A percentile compares a stretch with the other conserved stretches of the same genome.
These are phyloP conservation scores for Dilophus febrilis DNA, from an alignment of 2,888 invertebrate species.

Conservation along the genomic window DNA sequence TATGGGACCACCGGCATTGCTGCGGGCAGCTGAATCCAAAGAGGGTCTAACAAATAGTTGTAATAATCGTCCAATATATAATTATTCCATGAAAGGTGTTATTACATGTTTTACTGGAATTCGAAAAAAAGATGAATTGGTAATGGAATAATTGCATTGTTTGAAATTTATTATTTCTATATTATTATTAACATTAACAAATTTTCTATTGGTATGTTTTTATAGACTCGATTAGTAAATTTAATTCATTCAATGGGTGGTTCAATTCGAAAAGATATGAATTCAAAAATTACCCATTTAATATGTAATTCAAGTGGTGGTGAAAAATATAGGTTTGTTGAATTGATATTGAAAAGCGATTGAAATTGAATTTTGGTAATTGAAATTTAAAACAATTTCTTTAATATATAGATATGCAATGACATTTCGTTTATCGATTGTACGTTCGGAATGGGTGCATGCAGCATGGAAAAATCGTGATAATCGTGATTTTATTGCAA, in stretches of 20 bases:
- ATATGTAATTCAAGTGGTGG: conserved; percentile 80
- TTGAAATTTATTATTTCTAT: neutral
- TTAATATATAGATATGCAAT: conserved; percentile 51
- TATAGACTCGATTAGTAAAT: conserved; percentile 67
- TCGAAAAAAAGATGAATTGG: conserved; percentile 75
- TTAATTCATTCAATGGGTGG: conserved; percentile 95
- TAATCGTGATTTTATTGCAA: conserved; percentile 50
- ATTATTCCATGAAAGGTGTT: conserved; percentile 72
- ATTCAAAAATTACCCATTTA: conserved; percentile 77
- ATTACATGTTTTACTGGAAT: conserved; percentile 88
- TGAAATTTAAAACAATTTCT: neutral
- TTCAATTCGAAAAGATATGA: conserved; percentile 81
- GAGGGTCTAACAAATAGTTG: conserved; percentile 49
- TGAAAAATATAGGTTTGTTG: conserved; percentile 72
- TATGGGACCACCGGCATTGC: conserved; percentile 63
- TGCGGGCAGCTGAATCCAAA: conserved; percentile 51
- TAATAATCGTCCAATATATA: conserved; percentile 60
- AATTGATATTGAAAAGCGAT: too few species aligned
- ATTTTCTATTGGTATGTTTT: conserved; percentile 14
- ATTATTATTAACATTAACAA: conserved; percentile 9
- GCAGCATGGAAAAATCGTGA: conserved; percentile 70
- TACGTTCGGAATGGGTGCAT: conserved; percentile 76
- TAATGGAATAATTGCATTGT: conserved; percentile 23
- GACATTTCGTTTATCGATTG: conserved; percentile 74
- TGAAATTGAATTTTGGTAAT: too few species aligned